Evolutionary conservation across 2,888 invertebrate genomes (phyloP).

Genomic region (Drosophila algonquin): DNA sequence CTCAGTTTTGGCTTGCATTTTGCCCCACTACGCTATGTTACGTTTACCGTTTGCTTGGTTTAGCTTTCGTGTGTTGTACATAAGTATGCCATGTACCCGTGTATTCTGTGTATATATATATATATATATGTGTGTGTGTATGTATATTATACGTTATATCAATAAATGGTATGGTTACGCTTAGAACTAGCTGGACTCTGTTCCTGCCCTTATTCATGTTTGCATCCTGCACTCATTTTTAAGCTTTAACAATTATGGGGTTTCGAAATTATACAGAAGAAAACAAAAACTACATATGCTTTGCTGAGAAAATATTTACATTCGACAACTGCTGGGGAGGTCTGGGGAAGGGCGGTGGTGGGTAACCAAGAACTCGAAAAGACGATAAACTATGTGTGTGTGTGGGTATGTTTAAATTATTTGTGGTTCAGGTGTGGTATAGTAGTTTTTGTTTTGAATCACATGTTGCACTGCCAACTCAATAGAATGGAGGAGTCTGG

Average conservation of each 20-base stretch:
- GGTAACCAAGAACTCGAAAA: slow-evolving; percentile 23
- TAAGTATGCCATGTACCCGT: slow-evolving; percentile 8
- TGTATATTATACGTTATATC: slow-evolving; percentile 41
- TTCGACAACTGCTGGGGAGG: slow-evolving; percentile 55
- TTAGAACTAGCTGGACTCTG: slow-evolving; percentile 62
- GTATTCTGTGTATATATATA: slow-evolving; percentile 40
- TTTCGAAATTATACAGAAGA: slow-evolving; percentile 43
- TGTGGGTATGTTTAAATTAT: slow-evolving; percentile 31
- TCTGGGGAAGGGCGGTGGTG: not conserved
- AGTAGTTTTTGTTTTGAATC: slow-evolving; percentile 73
- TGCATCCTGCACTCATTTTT: slow-evolving; percentile 43
- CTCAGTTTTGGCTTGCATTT: slow-evolving; percentile 76
- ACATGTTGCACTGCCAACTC: slow-evolving; percentile 74
- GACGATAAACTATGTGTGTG: slow-evolving; percentile 24
- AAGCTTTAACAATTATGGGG: slow-evolving; percentile 68
- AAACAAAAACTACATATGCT: slow-evolving; percentile 64
- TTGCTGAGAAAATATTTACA: slow-evolving; percentile 66
- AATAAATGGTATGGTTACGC: slow-evolving; percentile 47
- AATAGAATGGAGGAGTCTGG: slow-evolving; percentile 3
- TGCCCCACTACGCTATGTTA: slow-evolving; percentile 56
- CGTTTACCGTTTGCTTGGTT: slow-evolving; percentile 27
- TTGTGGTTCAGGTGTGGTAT: not conserved
- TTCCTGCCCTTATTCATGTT: slow-evolving; percentile 51
- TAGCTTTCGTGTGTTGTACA: slow-evolving; percentile 44
- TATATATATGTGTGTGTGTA: slow-evolving; percentile 18